A percentile compares a stretch with the other conserved stretches of the same genome.
These are phyloP conservation scores for Nephotettix cincticeps DNA, from an alignment of 1,140 invertebrate genomes.

Conservation along the genomic window DNA sequence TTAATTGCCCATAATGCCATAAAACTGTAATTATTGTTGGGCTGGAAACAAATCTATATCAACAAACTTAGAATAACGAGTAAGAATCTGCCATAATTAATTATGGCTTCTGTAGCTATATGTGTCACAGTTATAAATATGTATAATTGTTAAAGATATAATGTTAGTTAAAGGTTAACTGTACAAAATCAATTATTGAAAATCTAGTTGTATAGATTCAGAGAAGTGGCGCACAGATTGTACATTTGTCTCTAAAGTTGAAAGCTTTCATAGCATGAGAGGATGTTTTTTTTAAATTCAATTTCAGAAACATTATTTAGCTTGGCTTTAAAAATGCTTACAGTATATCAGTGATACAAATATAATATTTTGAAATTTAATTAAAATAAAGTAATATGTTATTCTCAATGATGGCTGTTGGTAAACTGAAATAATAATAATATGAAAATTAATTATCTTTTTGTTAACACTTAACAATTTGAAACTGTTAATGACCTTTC, in stretches of 20 bases:
- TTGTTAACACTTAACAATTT: background rate
- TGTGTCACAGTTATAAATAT: conserved; percentile 24
- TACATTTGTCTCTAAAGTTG: background rate
- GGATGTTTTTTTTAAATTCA: background rate
- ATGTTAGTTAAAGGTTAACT: conserved; percentile 21
- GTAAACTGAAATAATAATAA: background rate
- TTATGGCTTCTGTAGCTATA: conserved; percentile 9
- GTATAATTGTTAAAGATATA: conserved; percentile 27
- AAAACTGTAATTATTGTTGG: too few species aligned
- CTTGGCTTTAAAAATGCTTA: conserved; percentile 18
- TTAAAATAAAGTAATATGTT: background rate
- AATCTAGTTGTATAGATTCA: conserved; percentile 21
- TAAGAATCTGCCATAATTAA: too few species aligned
- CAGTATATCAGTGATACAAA: background rate
- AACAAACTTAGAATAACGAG: too few species aligned
- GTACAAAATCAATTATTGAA: conserved; percentile 27
- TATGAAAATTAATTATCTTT: background rate
- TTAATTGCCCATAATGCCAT: too few species aligned
- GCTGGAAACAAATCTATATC: too few species aligned
- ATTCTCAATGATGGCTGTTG: background rate
- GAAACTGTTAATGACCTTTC: background rate
- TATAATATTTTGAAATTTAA: background rate
- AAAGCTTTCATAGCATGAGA: background rate
- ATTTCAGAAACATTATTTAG: background rate
- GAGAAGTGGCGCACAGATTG: background rate